phyloP scores from a whole-genome alignment of 2,797 vertebrate species.

The Micrastur ruficollis region DNA sequence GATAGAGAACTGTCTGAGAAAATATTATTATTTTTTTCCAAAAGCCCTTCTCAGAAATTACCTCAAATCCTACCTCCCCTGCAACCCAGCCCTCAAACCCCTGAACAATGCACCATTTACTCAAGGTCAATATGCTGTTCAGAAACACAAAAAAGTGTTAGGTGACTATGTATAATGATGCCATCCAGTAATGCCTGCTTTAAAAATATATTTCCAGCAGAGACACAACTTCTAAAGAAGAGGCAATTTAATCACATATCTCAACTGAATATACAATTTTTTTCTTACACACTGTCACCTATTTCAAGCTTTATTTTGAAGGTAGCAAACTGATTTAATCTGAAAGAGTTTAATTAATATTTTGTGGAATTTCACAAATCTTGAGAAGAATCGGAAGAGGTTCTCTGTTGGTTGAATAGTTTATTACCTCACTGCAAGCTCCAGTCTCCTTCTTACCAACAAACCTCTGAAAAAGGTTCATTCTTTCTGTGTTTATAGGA shows the following conservation, averaged over 20 bases:
- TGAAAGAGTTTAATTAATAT: not conserved
- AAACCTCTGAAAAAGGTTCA: not conserved
- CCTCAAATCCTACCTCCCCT: rapidly evolving
- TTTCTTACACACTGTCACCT: not conserved
- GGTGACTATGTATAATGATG: not conserved
- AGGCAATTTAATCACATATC: not conserved
- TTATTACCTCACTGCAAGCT: not conserved
- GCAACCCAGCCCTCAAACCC: not conserved
- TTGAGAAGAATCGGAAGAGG: not conserved
- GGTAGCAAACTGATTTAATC: not conserved
- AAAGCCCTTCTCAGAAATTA: not conserved
- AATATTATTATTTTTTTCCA: not conserved
- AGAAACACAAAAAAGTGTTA: not conserved
- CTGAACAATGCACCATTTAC: not conserved
- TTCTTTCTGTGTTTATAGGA: not conserved
- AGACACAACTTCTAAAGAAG: not conserved
- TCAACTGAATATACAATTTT: not conserved
- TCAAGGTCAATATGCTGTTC: not conserved
- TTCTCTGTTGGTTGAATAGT: not conserved
- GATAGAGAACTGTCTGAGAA: not conserved
- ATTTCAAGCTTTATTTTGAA: not conserved
- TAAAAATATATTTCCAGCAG: not conserved
- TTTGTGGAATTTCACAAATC: not conserved
- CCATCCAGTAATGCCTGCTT: not conserved
- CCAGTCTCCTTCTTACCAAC: not conserved